Percentiles rank a stretch among this genome's conserved stretches.
phyloP scores from a whole-genome alignment of 2,888 invertebrate species.

The Dryomyza anilis region DNA sequence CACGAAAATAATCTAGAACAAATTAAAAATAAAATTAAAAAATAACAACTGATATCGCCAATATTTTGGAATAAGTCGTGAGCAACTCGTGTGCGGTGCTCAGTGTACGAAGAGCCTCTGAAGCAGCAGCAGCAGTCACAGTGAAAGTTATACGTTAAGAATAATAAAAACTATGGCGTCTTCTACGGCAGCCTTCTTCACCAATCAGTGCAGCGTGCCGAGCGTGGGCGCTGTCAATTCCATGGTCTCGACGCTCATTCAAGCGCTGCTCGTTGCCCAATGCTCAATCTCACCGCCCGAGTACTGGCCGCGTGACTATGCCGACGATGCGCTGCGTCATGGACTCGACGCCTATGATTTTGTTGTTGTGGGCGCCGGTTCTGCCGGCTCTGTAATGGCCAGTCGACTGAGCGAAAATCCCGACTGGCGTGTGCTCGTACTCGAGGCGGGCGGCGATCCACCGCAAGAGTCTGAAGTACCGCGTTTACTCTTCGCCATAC shows the following conservation, averaged over 20 bases:
- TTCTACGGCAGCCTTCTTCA: neutral
- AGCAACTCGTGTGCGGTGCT: too few species aligned
- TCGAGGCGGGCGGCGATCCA: slow-evolving; percentile 77
- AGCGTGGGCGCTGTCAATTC: slow-evolving; percentile 46
- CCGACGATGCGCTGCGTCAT: slow-evolving; percentile 46
- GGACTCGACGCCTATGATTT: slow-evolving; percentile 50
- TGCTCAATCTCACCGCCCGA: slow-evolving; percentile 63
- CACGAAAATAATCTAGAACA: too few species aligned
- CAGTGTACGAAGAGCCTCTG: too few species aligned
- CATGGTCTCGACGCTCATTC: slow-evolving; percentile 65
- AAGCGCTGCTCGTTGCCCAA: slow-evolving; percentile 66
- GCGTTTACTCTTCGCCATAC: slow-evolving; percentile 34
- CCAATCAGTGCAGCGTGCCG: slow-evolving; percentile 36
- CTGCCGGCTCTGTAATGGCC: slow-evolving; percentile 64
- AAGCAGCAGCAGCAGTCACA: too few species aligned
- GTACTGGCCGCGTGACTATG: slow-evolving; percentile 64
- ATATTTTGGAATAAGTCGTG: too few species aligned
- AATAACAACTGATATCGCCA: too few species aligned
- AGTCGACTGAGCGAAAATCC: slow-evolving; percentile 64
- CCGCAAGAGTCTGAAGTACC: slow-evolving; percentile 61
- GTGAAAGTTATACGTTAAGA: too few species aligned
- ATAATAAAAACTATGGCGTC: too few species aligned
- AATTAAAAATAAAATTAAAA: too few species aligned
- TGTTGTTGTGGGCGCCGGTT: slow-evolving; percentile 64
- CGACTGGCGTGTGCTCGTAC: slow-evolving; percentile 73